Conservation (phyloP, 2,888 invertebrate genomes). For the Cistogaster globosa region DNA sequence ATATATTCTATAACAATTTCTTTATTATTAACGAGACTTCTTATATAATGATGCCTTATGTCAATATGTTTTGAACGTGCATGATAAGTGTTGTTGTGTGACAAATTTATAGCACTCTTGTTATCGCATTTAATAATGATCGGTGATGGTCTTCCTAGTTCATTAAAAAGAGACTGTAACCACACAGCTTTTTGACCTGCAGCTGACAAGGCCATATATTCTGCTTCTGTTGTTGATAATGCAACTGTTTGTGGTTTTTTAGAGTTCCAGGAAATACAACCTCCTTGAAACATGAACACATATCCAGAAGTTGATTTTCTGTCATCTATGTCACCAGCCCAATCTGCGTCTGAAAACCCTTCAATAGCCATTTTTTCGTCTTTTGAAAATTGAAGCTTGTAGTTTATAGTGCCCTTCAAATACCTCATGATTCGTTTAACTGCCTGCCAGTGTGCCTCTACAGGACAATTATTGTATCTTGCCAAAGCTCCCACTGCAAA, state of each 20-base stretch:
- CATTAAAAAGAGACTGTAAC: too few species aligned
- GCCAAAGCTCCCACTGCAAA: constrained; percentile 17
- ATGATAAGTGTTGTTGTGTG: too few species aligned
- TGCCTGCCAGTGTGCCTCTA: constrained; percentile 33
- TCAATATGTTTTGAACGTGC: too few species aligned
- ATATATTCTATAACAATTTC: constrained; percentile 19
- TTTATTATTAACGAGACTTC: constrained; percentile 29
- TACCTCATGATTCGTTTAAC: too few species aligned
- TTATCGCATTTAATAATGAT: too few species aligned
- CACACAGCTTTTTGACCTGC: constrained; percentile 5
- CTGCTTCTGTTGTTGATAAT: constrained; percentile 43
- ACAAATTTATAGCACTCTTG: too few species aligned
- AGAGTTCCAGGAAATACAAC: constrained; percentile 23
- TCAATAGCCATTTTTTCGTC: constrained; percentile 9
- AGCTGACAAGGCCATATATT: too few species aligned
- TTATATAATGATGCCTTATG: constrained; percentile 33
- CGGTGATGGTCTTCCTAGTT: constrained; percentile 12
- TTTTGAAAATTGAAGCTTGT: constrained; percentile 4
- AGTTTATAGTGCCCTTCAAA: too few species aligned
- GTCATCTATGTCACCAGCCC: constrained; percentile 8
- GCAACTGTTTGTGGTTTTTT: constrained; percentile 27
- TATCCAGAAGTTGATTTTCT: too few species aligned
- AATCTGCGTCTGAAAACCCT: constrained; percentile 39
- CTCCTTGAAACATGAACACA: constrained; percentile 24
- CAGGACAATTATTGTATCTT: constrained; percentile 24